phyloP scores from a whole-genome alignment of 37 sponge, comb jelly and placozoan species.

The Agelas oroides region DNA sequence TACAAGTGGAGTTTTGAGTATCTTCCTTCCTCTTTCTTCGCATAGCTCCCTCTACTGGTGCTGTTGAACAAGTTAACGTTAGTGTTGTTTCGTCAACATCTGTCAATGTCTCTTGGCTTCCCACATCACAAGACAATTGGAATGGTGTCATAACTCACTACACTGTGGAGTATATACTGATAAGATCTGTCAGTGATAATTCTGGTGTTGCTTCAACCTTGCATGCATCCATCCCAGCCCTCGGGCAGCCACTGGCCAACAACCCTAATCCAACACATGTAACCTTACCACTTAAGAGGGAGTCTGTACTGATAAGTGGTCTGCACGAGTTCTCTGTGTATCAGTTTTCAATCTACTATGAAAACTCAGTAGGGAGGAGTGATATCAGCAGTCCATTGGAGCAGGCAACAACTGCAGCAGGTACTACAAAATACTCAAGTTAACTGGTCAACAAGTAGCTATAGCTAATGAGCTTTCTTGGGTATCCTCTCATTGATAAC shows the following conservation, averaged over 20 bases:
- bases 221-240: neutral
- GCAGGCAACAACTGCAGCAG: too few species aligned
- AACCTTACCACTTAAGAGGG: neutral
- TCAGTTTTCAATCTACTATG: neutral
- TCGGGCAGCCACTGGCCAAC: neutral
- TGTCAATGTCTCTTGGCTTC: slow-evolving; percentile 27
- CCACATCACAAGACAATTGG: slow-evolving; percentile 8
- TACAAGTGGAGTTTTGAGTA: too few species aligned
- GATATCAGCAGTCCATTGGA: neutral
- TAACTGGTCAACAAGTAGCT: too few species aligned
- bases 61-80: slow-evolving; percentile 22
- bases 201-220: too few species aligned
- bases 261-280: neutral
- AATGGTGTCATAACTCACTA: slow-evolving; percentile 24
- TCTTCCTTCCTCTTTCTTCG: too few species aligned
- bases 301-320: slow-evolving; percentile 1
- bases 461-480: too few species aligned
- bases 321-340: slow-evolving; percentile 2
- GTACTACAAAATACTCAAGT: too few species aligned
- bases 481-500: too few species aligned
- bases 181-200: neutral
- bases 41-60: slow-evolving; percentile 22
- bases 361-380: neutral
- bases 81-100: neutral
- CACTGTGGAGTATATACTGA: neutral